Conservation (phyloP, 2,797 vertebrate species). For the Bucorvus abyssinicus region DNA sequence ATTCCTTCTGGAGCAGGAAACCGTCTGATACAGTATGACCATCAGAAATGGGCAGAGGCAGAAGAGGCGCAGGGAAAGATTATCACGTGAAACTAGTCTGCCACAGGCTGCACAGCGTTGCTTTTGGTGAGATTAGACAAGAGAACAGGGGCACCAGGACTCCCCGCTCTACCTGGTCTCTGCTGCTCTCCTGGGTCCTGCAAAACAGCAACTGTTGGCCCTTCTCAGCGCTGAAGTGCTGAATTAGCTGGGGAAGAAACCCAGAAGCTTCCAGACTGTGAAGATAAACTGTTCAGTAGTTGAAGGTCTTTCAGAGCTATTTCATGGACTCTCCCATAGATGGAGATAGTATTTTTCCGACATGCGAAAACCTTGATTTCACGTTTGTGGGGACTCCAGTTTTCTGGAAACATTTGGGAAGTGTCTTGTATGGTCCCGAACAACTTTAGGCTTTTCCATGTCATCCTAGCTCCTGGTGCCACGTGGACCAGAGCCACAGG, state of each 20-base stretch:
- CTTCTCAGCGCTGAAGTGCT: background rate
- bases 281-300: background rate
- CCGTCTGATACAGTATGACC: background rate
- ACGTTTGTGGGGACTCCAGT: background rate
- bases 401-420: background rate
- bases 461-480: background rate
- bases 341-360: slow-evolving; percentile 13
- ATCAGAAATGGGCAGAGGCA: background rate
- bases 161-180: background rate
- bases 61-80: background rate
- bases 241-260: background rate
- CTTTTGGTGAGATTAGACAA: background rate
- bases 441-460: background rate
- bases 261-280: background rate
- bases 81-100: fast-evolving
- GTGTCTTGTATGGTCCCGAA: background rate
- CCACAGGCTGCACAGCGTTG: background rate
- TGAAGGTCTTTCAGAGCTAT: background rate
- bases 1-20: background rate
- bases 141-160: background rate
- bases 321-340: slow-evolving; percentile 27
- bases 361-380: background rate
- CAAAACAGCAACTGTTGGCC: background rate
- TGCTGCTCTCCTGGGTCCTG: background rate
- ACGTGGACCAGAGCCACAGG: background rate